Conservation (phyloP, 2,888 invertebrate species). For the Vesta saturnalis region DNA sequence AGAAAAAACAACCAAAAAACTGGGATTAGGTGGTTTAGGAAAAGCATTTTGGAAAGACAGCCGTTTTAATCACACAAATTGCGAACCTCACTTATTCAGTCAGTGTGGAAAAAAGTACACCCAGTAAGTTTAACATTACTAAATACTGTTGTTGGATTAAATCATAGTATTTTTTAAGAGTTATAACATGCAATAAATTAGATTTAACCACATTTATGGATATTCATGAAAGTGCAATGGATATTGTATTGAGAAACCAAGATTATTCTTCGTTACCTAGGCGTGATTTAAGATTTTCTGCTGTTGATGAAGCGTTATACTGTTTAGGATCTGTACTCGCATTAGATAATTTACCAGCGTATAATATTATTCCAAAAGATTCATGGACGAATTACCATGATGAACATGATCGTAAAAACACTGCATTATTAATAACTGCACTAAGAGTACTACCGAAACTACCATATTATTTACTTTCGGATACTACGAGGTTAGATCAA, state of each 20-base stretch:
- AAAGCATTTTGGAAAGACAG: slow-evolving; percentile 64
- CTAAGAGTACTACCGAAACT: slow-evolving; percentile 67
- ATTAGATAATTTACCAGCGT: slow-evolving; percentile 64
- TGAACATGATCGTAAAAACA: slow-evolving; percentile 63
- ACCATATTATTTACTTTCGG: slow-evolving; percentile 67
- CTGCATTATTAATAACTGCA: slow-evolving; percentile 66
- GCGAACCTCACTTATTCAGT: slow-evolving; percentile 60
- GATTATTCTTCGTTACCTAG: slow-evolving; percentile 49
- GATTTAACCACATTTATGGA: slow-evolving; percentile 66
- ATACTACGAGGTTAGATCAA: slow-evolving; percentile 66
- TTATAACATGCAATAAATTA: slow-evolving; percentile 64
- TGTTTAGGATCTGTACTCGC: slow-evolving; percentile 66
- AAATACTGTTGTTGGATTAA: neutral
- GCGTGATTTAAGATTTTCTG: slow-evolving; percentile 56
- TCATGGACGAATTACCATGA: slow-evolving; percentile 59
- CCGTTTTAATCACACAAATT: slow-evolving; percentile 62
- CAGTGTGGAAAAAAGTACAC: slow-evolving; percentile 64
- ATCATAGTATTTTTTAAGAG: slow-evolving; percentile 30
- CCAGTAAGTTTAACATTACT: slow-evolving; percentile 57
- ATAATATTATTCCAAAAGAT: slow-evolving; percentile 63
- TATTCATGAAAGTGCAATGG: slow-evolving; percentile 65
- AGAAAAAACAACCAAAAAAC: slow-evolving; percentile 60
- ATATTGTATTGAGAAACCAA: slow-evolving; percentile 54
- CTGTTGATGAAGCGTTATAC: slow-evolving; percentile 66
- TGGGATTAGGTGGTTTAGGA: slow-evolving; percentile 64